Conservation (phyloP, 2,113 vertebrate species). For the Percopsis transmontana region DNA sequence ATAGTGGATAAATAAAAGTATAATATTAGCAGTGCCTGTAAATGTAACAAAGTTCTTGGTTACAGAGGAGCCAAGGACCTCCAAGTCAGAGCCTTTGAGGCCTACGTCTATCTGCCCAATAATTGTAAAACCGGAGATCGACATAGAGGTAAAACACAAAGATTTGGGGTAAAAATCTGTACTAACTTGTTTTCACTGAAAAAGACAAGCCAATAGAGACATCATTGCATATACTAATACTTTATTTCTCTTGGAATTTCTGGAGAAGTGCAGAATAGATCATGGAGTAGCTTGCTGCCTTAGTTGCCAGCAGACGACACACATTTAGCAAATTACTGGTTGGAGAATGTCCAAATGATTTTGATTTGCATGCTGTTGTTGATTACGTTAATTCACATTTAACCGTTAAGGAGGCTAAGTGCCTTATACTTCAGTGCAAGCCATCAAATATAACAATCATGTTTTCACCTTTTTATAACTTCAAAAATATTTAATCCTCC, state of each 20-base stretch:
- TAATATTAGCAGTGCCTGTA: not conserved
- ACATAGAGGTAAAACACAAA: constrained; percentile 65
- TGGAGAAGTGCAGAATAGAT: constrained; percentile 3
- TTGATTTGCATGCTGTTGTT: constrained; percentile 49
- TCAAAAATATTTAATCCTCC: constrained; percentile 14
- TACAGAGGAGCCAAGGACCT: constrained; percentile 48
- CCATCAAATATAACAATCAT: constrained; percentile 44
- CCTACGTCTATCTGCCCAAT: constrained; percentile 25
- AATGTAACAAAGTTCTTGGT: constrained; percentile 13
- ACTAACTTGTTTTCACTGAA: not conserved
- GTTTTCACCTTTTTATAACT: constrained; percentile 34
- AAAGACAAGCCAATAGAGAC: not conserved
- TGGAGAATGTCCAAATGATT: constrained; percentile 17
- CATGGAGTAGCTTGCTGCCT: not conserved
- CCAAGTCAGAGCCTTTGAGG: constrained; percentile 4
- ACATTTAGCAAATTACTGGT: constrained; percentile 1
- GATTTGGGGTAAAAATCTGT: not conserved
- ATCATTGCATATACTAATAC: not conserved
- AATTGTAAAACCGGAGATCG: constrained; percentile 66
- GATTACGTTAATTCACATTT: constrained; percentile 27
- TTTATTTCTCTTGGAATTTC: constrained; percentile 2
- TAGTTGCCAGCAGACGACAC: constrained; percentile 1
- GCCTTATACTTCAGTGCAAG: constrained; percentile 23
- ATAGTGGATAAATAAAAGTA: not conserved
- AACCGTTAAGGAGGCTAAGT: constrained; percentile 36